Base-by-base conservation (phyloP, 2,888 invertebrate species). In the Ceramica pisi region DNA sequence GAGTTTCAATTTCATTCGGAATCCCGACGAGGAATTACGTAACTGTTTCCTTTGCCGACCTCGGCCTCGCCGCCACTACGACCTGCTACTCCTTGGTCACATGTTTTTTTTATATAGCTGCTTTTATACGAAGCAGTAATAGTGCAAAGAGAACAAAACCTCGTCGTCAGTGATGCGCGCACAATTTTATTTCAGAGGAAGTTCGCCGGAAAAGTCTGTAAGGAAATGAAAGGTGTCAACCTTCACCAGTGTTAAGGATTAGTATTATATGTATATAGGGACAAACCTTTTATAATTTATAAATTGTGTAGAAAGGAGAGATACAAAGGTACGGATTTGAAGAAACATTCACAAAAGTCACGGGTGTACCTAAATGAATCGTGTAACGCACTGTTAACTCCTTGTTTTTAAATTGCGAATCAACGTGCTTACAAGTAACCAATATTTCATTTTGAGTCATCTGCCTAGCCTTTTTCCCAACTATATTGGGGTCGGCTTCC, bases 1-100 rank as follows among this genome's bases (percentile, higher is more conserved):
- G 66, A 79, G 75, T 81, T 85, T 80, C 78, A 81, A 84, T 86
- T 85, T 86, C 74, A 76, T 84, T 86, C 66, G 67, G 61, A 78
- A 75, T 73, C 65, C 75, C 71, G 66, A 51, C 72, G 67, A 67
- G 67, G 67, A 59, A 72, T 86, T 85, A 82, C 80, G 77, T 84
- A 85, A 87, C 71, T 57, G 78, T 71, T 82, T 71, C 78, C 82
- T 80, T 76, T 66, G 71, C 70, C 75, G 78, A 68, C 55, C 73
- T 73, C 75, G 64, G 67, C 61, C 64, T 51, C 67, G 59, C 59
- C 72, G 44, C 53, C 55, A n/a, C 64, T 67, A 48, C 62, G 50
- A 57, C 51, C 75, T 71, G 72, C 74, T 67, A 62, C 48, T 71
- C 68, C 74, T 78, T 83, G 63, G 70, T 64, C 67, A 59, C 59